Evolutionary conservation across 1,140 invertebrate species (phyloP).

Genomic region (Lepidostoma basale): DNA sequence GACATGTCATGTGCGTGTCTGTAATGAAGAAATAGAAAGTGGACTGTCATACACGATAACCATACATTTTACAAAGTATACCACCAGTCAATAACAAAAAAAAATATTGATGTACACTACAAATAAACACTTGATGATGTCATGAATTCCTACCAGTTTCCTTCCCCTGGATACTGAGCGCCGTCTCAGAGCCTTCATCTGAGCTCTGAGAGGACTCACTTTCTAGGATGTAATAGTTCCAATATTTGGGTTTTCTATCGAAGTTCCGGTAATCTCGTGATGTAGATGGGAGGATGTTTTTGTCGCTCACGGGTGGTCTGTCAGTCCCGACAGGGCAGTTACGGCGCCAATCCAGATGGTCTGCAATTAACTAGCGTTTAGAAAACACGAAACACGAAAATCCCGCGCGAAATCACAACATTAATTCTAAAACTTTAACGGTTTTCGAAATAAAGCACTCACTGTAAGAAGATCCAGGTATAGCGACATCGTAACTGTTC

Average conservation of each 20-base stretch:
- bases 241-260: not conserved
- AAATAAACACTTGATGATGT: not conserved
- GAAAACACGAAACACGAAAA: not conserved
- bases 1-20: no score
- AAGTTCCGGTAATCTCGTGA: not conserved
- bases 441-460: not conserved
- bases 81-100: no score
- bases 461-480: slow-evolving; percentile 27
- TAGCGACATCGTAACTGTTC: slow-evolving; percentile 29
- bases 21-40: no score
- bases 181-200: slow-evolving; percentile 48
- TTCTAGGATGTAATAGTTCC: slow-evolving; percentile 41
- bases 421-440: not conserved
- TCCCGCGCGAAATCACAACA: not conserved
- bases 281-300: not conserved
- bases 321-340: slow-evolving; percentile 1
- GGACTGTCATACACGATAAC: no score
- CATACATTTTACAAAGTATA: no score
- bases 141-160: slow-evolving; percentile 53
- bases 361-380: slow-evolving; percentile 2
- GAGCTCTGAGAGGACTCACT: slow-evolving; percentile 39
- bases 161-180: slow-evolving; percentile 55
- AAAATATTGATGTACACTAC: not conserved
- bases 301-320: not conserved
- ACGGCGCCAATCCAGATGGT: slow-evolving; percentile 27